These are phyloP conservation scores for Brachionus rubens DNA, from an alignment of 1,140 invertebrate species.

Conservation along the genomic window DNA sequence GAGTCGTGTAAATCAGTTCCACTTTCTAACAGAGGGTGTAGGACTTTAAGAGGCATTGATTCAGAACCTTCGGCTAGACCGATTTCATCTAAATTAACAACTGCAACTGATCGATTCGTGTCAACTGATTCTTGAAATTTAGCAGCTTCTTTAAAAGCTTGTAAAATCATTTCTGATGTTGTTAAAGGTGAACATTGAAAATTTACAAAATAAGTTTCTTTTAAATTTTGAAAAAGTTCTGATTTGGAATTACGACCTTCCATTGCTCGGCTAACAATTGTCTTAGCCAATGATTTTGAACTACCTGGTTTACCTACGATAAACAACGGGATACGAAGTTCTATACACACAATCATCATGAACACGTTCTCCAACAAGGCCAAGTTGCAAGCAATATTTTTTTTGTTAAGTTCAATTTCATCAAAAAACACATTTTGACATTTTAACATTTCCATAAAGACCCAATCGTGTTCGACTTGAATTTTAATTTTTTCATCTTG, in stretches of 20 bases:
- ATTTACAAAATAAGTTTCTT: conserved; percentile 52
- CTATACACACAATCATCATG: conserved; percentile 56
- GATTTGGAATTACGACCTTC: conserved; percentile 50
- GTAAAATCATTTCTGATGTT: conserved; percentile 54
- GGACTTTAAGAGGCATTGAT: conserved; percentile 56
- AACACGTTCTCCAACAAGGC: conserved; percentile 56
- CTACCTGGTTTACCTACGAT: conserved; percentile 57
- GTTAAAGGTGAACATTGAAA: conserved; percentile 56
- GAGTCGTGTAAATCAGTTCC: conserved; percentile 48
- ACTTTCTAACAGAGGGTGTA: conserved; percentile 50
- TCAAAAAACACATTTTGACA: conserved; percentile 54
- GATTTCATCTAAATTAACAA: conserved; percentile 57
- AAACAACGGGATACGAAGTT: conserved; percentile 54
- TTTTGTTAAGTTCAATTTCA: conserved; percentile 49
- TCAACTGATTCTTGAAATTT: conserved; percentile 50
- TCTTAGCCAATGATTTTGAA: conserved; percentile 55
- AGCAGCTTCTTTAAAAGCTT: conserved; percentile 51
- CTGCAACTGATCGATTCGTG: conserved; percentile 52
- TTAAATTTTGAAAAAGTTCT: conserved; percentile 51
- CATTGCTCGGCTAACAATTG: conserved; percentile 54
- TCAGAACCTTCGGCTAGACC: conserved; percentile 54
- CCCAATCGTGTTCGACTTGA: not conserved
- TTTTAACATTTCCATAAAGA: conserved; percentile 18
- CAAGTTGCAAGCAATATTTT: conserved; percentile 54
- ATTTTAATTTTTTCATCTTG: not conserved